phyloP scores from a whole-genome alignment of 1,140 invertebrate species.

The Gryon sp. region DNA sequence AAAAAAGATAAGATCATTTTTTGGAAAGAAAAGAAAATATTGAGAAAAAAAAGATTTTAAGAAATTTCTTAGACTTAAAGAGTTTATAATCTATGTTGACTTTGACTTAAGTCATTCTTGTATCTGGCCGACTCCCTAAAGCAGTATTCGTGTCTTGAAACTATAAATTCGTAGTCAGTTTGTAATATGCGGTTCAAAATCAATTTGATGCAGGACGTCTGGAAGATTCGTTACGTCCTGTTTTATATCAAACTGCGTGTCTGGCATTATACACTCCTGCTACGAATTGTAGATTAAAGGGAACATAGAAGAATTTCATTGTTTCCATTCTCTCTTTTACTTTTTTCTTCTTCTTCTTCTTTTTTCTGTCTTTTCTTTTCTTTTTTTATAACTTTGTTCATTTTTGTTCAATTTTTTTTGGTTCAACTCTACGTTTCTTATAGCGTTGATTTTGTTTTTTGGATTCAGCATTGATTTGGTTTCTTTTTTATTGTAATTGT shows the following conservation, averaged over 20 bases:
- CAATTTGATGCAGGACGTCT: constrained; percentile 66
- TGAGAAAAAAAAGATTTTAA: constrained; percentile 17
- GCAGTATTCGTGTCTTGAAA: constrained; percentile 72
- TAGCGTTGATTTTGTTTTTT: constrained; percentile 18
- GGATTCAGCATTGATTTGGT: constrained; percentile 23
- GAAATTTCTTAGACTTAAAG: too few relatives aligned
- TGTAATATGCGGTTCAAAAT: constrained; percentile 45
- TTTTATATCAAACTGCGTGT: constrained; percentile 49
- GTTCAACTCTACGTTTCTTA: neutral
- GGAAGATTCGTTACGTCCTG: constrained; percentile 53
- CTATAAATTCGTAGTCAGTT: constrained; percentile 59
- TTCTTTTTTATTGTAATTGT: constrained; percentile 11
- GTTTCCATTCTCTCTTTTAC: constrained; percentile 33
- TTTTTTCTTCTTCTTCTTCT: constrained; percentile 18
- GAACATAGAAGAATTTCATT: constrained; percentile 36
- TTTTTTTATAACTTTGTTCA: neutral
- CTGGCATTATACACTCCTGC: constrained; percentile 44
- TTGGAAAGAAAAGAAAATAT: constrained; percentile 45
- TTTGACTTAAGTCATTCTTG: constrained; percentile 44
- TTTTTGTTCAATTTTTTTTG: neutral
- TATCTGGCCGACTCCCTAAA: constrained; percentile 80
- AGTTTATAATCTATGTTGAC: constrained; percentile 19
- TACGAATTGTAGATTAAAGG: constrained; percentile 40
- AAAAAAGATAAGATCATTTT: constrained; percentile 47
- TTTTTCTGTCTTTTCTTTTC: neutral